Evolutionary conservation across 2,113 vertebrate species (phyloP).

Genomic region (Pleuronectes platessa): DNA sequence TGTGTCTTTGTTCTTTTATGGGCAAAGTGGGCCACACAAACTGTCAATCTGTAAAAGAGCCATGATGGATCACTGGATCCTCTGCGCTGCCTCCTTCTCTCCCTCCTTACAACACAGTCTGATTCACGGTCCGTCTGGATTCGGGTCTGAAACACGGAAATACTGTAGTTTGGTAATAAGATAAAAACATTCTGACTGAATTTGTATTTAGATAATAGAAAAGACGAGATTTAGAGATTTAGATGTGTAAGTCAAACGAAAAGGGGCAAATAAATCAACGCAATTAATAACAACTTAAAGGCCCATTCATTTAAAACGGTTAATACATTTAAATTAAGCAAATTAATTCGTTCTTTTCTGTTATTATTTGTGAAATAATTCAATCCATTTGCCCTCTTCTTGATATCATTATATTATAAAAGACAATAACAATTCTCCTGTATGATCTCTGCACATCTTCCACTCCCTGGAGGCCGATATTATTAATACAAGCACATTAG

Average conservation of each 20-base stretch:
- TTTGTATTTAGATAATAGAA: neutral
- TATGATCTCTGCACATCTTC: too few species aligned
- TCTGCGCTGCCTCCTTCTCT: constrained; percentile 23
- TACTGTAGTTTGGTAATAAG: neutral
- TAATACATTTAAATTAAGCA: neutral
- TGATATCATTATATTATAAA: too few species aligned
- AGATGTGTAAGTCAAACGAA: neutral
- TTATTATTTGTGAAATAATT: neutral
- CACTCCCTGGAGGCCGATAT: too few species aligned
- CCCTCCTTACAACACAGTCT: neutral
- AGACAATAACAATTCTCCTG: too few species aligned
- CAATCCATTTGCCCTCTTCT: neutral
- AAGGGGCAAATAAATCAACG: too few species aligned
- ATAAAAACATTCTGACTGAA: neutral
- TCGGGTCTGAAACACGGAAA: neutral
- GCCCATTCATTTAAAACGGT: neutral
- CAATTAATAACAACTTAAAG: neutral
- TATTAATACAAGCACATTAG: neutral
- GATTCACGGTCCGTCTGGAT: neutral
- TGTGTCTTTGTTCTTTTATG: constrained; percentile 73
- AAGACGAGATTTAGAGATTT: neutral
- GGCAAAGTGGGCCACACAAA: constrained; percentile 66
- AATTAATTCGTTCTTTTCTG: too few species aligned
- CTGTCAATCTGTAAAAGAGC: constrained; percentile 69
- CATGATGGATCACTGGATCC: constrained; percentile 75